Conservation (phyloP, 2,888 invertebrate species). For the Exephanes ischioxanthus region DNA sequence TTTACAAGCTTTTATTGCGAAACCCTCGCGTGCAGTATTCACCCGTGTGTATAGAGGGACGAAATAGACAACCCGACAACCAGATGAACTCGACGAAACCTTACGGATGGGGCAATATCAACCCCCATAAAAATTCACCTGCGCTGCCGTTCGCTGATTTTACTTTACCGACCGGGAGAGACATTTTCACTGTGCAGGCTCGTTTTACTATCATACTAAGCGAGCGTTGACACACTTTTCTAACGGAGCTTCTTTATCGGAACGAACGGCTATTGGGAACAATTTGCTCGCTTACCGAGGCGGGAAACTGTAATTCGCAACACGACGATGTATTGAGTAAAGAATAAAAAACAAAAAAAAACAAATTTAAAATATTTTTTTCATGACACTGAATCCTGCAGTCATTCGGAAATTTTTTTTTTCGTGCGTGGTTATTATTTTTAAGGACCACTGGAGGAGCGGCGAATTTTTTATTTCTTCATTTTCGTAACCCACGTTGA, state of each 20-base stretch:
- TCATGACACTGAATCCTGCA: too few relatives aligned
- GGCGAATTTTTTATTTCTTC: too few relatives aligned
- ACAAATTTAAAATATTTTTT: too few relatives aligned
- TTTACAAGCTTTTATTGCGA: conserved; percentile 66
- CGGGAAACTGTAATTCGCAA: background rate
- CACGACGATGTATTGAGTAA: background rate
- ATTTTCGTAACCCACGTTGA: too few relatives aligned
- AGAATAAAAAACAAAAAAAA: too few relatives aligned
- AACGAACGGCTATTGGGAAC: background rate
- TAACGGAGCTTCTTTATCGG: background rate
- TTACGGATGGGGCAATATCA: conserved; percentile 71
- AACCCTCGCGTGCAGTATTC: conserved; percentile 46
- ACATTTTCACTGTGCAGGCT: conserved; percentile 72
- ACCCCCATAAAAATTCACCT: conserved; percentile 73
- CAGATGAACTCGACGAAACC: conserved; percentile 44
- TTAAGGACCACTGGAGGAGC: too few relatives aligned
- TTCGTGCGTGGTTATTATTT: too few relatives aligned
- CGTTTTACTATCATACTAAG: conserved; percentile 36
- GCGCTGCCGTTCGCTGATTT: conserved; percentile 38
- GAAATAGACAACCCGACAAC: conserved; percentile 12
- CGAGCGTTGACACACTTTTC: conserved; percentile 21
- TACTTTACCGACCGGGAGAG: conserved; percentile 1
- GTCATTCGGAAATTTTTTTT: too few relatives aligned
- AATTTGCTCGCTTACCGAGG: background rate
- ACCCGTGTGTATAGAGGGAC: background rate